A percentile compares a stretch with the other conserved stretches of the same genome.
Conservation (phyloP, 1,140 invertebrate species). For the Monomorium pharaonis region DNA sequence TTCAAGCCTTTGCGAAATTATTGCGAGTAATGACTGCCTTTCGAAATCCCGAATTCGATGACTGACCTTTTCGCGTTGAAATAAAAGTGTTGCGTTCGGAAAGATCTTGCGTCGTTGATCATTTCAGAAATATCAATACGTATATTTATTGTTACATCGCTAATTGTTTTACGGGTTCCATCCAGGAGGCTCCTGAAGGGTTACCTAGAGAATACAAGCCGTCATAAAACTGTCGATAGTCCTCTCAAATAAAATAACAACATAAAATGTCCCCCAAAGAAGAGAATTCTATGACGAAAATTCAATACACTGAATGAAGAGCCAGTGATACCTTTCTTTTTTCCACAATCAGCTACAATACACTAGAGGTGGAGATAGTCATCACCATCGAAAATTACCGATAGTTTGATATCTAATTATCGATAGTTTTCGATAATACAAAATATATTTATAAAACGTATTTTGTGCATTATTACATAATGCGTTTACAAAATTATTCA, state of each 20-base stretch:
- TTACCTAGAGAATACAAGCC: neutral
- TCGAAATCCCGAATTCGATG: conserved; percentile 25
- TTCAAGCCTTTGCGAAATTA: conserved; percentile 21
- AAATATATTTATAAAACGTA: no score
- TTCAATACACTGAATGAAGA: no score
- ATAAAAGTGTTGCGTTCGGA: neutral
- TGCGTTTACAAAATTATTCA: no score
- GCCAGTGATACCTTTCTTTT: no score
- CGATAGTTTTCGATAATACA: no score
- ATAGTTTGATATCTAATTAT: no score
- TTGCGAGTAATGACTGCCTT: conserved; percentile 23
- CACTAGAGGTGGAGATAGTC: no score
- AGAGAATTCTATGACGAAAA: no score
- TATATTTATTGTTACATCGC: neutral
- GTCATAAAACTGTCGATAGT: neutral
- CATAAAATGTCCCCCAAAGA: neutral
- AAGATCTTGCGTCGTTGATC: neutral
- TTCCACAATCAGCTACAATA: no score
- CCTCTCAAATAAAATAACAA: neutral
- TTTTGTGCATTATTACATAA: no score
- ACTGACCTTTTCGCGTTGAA: neutral
- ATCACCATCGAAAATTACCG: no score
- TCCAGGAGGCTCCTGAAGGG: neutral
- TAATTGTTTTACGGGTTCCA: neutral
- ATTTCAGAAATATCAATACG: neutral